Percentiles rank a stretch among this genome's conserved stretches.
Conservation (phyloP, 2,888 invertebrate species). For the Dinocampus coccinellae region DNA sequence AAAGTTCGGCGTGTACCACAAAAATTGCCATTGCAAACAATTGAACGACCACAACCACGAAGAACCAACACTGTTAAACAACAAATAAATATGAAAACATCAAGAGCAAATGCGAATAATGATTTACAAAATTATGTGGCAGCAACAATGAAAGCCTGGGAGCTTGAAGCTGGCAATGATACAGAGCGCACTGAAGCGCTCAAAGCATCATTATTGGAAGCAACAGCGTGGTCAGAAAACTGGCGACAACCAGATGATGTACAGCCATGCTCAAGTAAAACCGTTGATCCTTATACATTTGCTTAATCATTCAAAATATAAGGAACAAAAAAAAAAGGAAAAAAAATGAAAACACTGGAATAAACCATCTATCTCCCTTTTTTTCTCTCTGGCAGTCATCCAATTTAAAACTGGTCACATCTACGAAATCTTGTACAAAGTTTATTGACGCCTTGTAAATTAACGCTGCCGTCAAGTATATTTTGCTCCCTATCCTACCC, state of each 20-base stretch:
- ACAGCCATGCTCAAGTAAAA: constrained; percentile 67
- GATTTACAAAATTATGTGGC: constrained; percentile 54
- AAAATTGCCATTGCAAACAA: constrained; percentile 60
- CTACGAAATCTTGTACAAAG: constrained; percentile 54
- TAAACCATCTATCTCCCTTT: not conserved
- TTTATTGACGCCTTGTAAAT: constrained; percentile 60
- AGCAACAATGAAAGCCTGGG: constrained; percentile 63
- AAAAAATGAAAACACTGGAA: not conserved
- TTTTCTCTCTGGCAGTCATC: not conserved
- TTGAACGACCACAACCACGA: constrained; percentile 52
- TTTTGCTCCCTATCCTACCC: not conserved
- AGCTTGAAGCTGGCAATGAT: constrained; percentile 54
- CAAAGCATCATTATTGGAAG: constrained; percentile 54
- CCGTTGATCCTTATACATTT: constrained; percentile 64
- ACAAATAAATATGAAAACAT: constrained; percentile 45
- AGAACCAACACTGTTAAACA: constrained; percentile 46
- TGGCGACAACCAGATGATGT: constrained; percentile 64
- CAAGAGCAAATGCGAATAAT: constrained; percentile 51
- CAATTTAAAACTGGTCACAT: not conserved
- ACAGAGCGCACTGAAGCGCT: constrained; percentile 51
- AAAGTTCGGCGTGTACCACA: constrained; percentile 57
- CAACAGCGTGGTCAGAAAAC: constrained; percentile 61
- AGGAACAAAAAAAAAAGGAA: not conserved
- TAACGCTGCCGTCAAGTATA: constrained; percentile 53
- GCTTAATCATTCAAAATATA: constrained; percentile 51